Evolutionary conservation across 2,888 invertebrate genomes (phyloP).

Genomic region (Nephrotoma guestfalica): DNA sequence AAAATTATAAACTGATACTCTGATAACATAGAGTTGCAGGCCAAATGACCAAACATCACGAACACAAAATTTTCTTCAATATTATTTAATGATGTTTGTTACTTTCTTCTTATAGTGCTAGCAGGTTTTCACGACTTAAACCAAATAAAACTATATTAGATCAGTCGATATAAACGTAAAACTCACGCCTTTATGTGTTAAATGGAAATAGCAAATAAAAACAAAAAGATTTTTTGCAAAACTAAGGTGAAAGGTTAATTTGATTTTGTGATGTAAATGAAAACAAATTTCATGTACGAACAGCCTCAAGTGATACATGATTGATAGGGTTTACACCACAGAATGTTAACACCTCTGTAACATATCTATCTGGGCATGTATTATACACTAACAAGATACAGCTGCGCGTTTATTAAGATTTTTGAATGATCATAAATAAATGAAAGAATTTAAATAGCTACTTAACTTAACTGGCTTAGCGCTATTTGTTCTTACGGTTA

Average conservation of each 20-base stretch:
- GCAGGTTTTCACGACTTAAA: not conserved
- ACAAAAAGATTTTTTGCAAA: not conserved
- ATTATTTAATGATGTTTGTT: not conserved
- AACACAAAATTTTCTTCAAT: not conserved
- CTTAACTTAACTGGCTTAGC: not conserved
- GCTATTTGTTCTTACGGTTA: not conserved
- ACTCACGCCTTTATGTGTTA: not conserved
- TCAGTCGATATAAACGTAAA: not conserved
- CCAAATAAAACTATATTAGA: not conserved
- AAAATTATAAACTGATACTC: not conserved
- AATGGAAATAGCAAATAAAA: not conserved
- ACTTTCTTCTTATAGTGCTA: not conserved
- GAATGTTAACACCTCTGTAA: not conserved
- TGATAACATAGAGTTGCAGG: not conserved
- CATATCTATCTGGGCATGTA: too few species aligned
- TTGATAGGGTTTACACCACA: not conserved
- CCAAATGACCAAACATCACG: not conserved
- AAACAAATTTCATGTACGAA: too few species aligned
- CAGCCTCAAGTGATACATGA: not conserved
- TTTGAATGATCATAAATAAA: not conserved
- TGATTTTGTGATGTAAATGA: not conserved
- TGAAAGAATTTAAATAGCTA: not conserved
- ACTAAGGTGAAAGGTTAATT: not conserved
- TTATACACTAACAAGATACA: too few species aligned
- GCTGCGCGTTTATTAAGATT: too few species aligned